Base-by-base conservation (phyloP, 2,888 invertebrate genomes). In the Acanthosepion esculentum region DNA sequence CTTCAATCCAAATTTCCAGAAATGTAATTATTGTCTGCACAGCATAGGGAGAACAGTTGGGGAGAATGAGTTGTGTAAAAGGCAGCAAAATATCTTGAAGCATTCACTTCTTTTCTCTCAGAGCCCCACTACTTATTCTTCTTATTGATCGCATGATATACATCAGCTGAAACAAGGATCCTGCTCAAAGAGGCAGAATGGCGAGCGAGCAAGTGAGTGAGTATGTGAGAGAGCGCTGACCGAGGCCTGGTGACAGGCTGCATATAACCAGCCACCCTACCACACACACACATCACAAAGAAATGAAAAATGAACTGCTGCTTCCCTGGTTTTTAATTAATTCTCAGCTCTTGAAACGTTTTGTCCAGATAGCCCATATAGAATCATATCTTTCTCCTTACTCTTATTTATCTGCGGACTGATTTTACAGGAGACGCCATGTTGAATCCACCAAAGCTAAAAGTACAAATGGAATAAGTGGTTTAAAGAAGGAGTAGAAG, bases 1-100 rank as follows among this genome's bases (percentile, higher is more conserved):
- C 78, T 78, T 78, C 78, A 78, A 78, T 78, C 78, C 78, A 78
- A 78, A 78, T 78, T 78, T 78, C 78, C 78, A 78, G 78, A 78
- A 78, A 78, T 78, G 78, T 78, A 78, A 78, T 78, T 78, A 78
- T 78, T 78, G 78, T 78, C n/a, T 78, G 78, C 78, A 78, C 78
- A 78, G 78, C 78, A 78, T 78, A n/a, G n/a, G 33, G 78, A 78
- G 78, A 33, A 78, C 78, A 33, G 78, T 78, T 78, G 78, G 10
- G 78, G n/a, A 78, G n/a, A n/a, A 78, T 33, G n/a, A 78, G 78
- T 33, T 78, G n/a, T 78, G 78, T 78, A 78, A 78, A 78, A 78
- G 78, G 78, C 78, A 78, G 10, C 78, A 78, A n/a, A n/a, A 78
- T 78, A n/a, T 78, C 78, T 78, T 78, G 78, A n/a, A 78, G 78